Conservation (phyloP, 2,797 vertebrate genomes). For the Labeo calbasu region DNA sequence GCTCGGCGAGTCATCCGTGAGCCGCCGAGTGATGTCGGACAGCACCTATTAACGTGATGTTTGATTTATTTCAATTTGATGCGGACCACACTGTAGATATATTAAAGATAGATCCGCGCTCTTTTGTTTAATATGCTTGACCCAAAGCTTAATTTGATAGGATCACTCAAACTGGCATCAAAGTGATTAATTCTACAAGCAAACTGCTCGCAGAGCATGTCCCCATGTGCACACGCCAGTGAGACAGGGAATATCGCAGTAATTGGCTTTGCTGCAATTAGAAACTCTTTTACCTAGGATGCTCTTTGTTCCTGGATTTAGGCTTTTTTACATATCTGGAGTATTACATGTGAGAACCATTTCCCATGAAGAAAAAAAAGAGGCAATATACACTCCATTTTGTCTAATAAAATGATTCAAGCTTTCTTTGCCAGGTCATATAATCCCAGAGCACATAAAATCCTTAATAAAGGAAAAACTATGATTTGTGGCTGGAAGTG, state of each 20-base stretch:
- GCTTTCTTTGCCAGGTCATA: slow-evolving; percentile 45
- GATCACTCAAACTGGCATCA: slow-evolving; percentile 88
- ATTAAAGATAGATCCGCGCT: slow-evolving; percentile 88
- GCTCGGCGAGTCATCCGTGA: slow-evolving; percentile 54
- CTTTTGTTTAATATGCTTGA: slow-evolving; percentile 88
- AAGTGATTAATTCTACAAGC: slow-evolving; percentile 90
- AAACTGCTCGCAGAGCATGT: slow-evolving; percentile 86
- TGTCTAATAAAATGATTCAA: slow-evolving; percentile 43
- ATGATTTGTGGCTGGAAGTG: slow-evolving; percentile 12
- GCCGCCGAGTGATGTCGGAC: slow-evolving; percentile 63
- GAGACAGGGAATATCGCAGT: slow-evolving; percentile 77
- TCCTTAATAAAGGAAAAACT: slow-evolving; percentile 42
- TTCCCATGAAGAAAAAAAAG: neutral
- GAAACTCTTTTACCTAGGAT: slow-evolving; percentile 64
- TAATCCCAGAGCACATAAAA: slow-evolving; percentile 38
- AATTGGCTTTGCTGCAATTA: slow-evolving; percentile 83
- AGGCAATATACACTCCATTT: slow-evolving; percentile 40
- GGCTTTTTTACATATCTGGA: slow-evolving; percentile 25
- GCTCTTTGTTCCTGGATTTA: slow-evolving; percentile 38
- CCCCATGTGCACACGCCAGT: slow-evolving; percentile 81
- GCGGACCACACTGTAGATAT: slow-evolving; percentile 87
- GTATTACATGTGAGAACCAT: slow-evolving; percentile 19
- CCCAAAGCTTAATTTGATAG: slow-evolving; percentile 87
- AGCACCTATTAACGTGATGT: slow-evolving; percentile 88
- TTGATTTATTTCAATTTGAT: slow-evolving; percentile 92